A percentile compares a stretch with the other conserved stretches of the same genome.
phyloP scores from a whole-genome alignment of 2,797 vertebrate genomes.

The Knipowitschia caucasica region DNA sequence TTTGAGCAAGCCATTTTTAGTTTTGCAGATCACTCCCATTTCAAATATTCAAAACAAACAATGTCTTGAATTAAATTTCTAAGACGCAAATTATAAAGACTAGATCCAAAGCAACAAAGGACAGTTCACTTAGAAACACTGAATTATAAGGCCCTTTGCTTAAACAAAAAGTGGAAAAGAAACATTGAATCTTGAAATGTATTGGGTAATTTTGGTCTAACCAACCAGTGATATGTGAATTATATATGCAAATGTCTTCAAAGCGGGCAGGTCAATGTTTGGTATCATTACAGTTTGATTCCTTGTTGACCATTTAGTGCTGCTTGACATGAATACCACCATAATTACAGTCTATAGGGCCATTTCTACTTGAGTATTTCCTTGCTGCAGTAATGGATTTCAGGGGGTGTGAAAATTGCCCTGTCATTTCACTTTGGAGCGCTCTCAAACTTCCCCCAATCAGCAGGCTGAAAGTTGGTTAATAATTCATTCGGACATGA shows the following conservation, averaged over 20 bases:
- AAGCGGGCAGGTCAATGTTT: conserved; percentile 6
- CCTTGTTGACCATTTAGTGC: conserved; percentile 28
- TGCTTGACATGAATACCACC: not conserved
- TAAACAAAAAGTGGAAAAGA: conserved; percentile 30
- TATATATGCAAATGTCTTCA: not conserved
- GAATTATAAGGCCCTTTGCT: conserved; percentile 40
- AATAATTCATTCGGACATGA: conserved; percentile 48
- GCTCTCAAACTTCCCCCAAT: conserved; percentile 16
- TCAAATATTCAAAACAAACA: not conserved
- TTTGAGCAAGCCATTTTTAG: not conserved
- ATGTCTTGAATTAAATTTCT: not conserved
- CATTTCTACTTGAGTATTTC: conserved; percentile 16
- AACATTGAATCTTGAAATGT: conserved; percentile 12
- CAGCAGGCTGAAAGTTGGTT: conserved; percentile 9
- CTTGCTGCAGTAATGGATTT: conserved; percentile 5
- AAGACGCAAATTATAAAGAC: not conserved
- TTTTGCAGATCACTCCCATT: not conserved
- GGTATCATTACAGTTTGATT: conserved; percentile 9
- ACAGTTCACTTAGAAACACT: conserved; percentile 4
- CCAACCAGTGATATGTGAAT: not conserved
- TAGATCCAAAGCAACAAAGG: conserved; percentile 5
- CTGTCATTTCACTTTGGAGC: conserved; percentile 19
- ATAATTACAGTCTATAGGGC: not conserved
- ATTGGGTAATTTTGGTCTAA: not conserved
- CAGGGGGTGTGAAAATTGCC: conserved; percentile 21